A percentile compares a stretch with the other conserved stretches of the same genome.
Evolutionary conservation across 2,113 vertebrate species (phyloP).

Genomic region (Axis porcinus): DNA sequence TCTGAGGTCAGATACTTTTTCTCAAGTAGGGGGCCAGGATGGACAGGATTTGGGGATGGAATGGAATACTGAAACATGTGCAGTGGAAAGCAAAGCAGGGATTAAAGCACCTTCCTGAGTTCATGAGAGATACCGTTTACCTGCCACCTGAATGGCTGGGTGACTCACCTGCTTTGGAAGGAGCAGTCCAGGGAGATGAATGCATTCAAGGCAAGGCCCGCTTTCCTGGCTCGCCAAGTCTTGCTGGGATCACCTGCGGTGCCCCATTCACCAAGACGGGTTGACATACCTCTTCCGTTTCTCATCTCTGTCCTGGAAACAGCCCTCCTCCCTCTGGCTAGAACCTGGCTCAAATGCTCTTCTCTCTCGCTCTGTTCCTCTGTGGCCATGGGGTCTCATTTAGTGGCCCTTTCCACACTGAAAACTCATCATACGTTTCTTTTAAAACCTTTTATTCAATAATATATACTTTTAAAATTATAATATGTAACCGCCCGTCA

Average conservation of each 20-base stretch:
- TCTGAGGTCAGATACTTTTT: background rate
- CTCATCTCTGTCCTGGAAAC: background rate
- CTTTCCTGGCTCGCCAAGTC: background rate
- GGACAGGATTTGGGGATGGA: background rate
- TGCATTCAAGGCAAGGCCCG: background rate
- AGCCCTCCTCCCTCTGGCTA: background rate
- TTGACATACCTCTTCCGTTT: background rate
- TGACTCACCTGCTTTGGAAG: background rate
- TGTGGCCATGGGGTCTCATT: background rate
- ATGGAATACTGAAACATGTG: background rate
- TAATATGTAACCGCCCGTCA: slow-evolving; percentile 73
- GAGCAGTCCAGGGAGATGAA: background rate
- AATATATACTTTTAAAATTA: slow-evolving; percentile 82
- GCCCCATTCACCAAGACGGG: background rate
- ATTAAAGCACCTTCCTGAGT: background rate
- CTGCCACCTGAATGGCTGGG: background rate
- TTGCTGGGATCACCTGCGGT: background rate
- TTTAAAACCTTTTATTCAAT: slow-evolving; percentile 85
- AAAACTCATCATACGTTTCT: slow-evolving; percentile 75
- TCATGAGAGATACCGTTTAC: background rate
- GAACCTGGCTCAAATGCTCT: background rate
- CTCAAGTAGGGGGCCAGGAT: background rate
- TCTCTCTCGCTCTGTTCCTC: background rate
- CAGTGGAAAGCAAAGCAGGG: background rate
- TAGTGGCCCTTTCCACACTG: slow-evolving; percentile 54